These are phyloP conservation scores for Lepidotrigona ventralis DNA, from an alignment of 1,140 invertebrate genomes.

Conservation along the genomic window DNA sequence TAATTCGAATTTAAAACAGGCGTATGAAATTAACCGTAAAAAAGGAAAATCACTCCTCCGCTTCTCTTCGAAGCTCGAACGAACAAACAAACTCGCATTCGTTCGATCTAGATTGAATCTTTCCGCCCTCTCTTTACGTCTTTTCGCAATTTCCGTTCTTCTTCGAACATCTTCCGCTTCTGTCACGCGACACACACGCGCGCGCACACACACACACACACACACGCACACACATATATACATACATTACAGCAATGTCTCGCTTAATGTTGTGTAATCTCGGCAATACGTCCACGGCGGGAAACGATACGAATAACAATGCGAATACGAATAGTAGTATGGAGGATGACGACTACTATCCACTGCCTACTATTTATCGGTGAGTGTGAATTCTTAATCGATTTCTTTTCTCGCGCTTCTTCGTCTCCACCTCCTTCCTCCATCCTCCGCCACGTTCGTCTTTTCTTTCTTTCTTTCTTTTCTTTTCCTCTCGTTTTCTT, in stretches of 20 bases:
- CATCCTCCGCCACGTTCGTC: not conserved
- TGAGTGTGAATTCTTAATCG: constrained; percentile 74
- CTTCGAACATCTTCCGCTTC: not conserved
- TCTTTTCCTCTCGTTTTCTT: not conserved
- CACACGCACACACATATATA: not conserved
- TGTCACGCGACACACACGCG: not conserved
- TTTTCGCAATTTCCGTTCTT: not conserved
- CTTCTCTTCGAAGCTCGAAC: not conserved
- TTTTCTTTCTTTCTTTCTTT: too few species aligned
- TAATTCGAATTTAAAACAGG: not conserved
- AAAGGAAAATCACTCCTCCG: not conserved
- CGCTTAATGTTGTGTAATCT: constrained; percentile 78
- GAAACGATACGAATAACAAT: constrained; percentile 85
- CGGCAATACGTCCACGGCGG: constrained; percentile 78
- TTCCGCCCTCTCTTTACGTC: not conserved
- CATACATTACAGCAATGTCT: constrained; percentile 68
- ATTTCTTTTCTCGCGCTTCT: not conserved
- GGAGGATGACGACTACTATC: constrained; percentile 86
- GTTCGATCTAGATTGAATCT: not conserved
- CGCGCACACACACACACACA: too few species aligned
- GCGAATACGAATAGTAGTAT: constrained; percentile 86
- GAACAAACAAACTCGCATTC: not conserved
- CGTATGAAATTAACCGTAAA: not conserved
- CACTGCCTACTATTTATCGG: constrained; percentile 91
- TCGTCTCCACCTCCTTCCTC: too few species aligned